A percentile compares a stretch with the other conserved stretches of the same genome.
These are phyloP conservation scores for Eubucco bourcierii DNA, from an alignment of 2,113 vertebrate species.

Conservation along the genomic window DNA sequence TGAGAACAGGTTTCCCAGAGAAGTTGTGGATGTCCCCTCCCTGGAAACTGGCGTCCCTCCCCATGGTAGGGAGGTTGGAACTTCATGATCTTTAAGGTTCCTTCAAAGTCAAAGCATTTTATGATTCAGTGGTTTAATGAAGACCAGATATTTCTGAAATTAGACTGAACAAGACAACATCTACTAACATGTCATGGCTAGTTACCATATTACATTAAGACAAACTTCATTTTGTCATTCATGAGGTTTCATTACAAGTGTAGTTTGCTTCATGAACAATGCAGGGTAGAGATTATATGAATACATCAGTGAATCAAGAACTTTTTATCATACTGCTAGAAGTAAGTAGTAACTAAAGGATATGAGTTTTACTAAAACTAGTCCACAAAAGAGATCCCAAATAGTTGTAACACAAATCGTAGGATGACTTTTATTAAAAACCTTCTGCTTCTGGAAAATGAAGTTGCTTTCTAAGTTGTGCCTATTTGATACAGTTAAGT, in stretches of 20 bases:
- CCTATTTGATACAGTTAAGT: neutral
- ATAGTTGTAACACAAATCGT: neutral
- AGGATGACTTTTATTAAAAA: neutral
- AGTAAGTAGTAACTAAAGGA: neutral
- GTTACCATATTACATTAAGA: neutral
- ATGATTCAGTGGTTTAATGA: neutral
- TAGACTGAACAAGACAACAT: neutral
- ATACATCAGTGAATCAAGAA: neutral
- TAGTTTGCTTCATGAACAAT: neutral
- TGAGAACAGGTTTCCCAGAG: neutral
- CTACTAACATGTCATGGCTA: neutral
- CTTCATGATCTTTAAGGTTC: neutral
- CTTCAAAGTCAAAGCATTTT: neutral
- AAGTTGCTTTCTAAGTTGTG: neutral
- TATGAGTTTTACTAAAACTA: neutral
- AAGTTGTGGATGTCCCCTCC: neutral
- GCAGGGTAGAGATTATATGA: neutral
- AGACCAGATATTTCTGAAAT: neutral
- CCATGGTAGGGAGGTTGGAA: neutral
- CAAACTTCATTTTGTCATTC: neutral
- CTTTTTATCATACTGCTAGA: neutral
- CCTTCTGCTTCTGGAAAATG: neutral
- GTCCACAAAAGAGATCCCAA: neutral
- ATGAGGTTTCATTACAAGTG: neutral
- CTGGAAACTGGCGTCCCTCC: neutral